Percentiles rank a stretch among this genome's conserved stretches.
Conservation (phyloP, 2,113 vertebrate genomes). For the Xenopus tropicalis region UCB_Xtro_10.0 CM004448.2:42136001-42136500, state of each 20-base stretch:
- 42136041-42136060: too few species aligned
- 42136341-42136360: constrained; percentile 70
- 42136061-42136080: constrained; percentile 15
- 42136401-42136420: constrained; percentile 68
- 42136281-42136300: constrained; percentile 80
- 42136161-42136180: background rate
- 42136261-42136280: constrained; percentile 65
- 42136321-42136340: constrained; percentile 67
- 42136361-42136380: constrained; percentile 57
- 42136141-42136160: constrained; percentile 5
- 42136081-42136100: constrained; percentile 16
- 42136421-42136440: constrained; percentile 22
- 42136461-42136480: background rate
- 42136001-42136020: constrained; percentile 6
- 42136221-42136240: constrained; percentile 62
- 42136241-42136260: constrained; percentile 58
- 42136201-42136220: constrained; percentile 14
- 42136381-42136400: constrained; percentile 66
- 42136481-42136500: constrained; percentile 20
- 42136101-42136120: background rate
- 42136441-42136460: background rate
- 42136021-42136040: too few species aligned
- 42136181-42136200: background rate
- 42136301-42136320: constrained; percentile 74
- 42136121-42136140: constrained; percentile 60